Evolutionary conservation across 2,888 invertebrate species (phyloP).

Genomic region (Byasa hedistus): DNA sequence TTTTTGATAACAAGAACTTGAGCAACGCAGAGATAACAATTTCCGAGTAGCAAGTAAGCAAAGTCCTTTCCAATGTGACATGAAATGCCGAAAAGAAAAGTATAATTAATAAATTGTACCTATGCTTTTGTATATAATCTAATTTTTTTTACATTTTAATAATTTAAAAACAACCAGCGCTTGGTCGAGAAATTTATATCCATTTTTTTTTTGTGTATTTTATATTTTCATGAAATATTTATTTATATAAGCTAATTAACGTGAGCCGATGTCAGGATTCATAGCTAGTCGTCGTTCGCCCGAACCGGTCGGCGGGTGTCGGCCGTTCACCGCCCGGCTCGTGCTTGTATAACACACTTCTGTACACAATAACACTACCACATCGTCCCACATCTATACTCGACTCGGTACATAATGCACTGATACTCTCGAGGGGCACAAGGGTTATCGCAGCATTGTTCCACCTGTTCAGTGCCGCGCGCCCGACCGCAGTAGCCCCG

Average conservation of each 20-base stretch:
- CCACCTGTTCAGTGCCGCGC: conserved; percentile 50
- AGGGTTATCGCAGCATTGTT: conserved; percentile 77
- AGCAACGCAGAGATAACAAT: conserved; percentile 46
- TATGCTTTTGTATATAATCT: conserved; percentile 78
- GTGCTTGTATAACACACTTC: conserved; percentile 72
- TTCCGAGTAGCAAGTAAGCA: conserved; percentile 57
- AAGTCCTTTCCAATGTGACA: conserved; percentile 69
- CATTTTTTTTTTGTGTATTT: conserved; percentile 79
- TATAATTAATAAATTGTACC: conserved; percentile 80
- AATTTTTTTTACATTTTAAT: conserved; percentile 81
- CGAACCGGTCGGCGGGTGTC: conserved; percentile 70
- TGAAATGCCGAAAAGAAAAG: conserved; percentile 78
- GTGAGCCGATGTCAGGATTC: conserved; percentile 81
- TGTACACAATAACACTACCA: conserved; percentile 75
- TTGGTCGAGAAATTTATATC: conserved; percentile 80
- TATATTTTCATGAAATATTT: conserved; percentile 80
- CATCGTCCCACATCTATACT: conserved; percentile 62
- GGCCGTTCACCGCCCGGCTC: conserved; percentile 63
- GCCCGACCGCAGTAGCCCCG: conserved; percentile 34
- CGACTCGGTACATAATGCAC: conserved; percentile 73
- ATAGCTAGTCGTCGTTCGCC: conserved; percentile 80
- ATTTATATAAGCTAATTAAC: conserved; percentile 74
- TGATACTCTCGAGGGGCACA: conserved; percentile 76
- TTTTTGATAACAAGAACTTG: conserved; percentile 39
- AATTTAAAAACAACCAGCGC: conserved; percentile 80